Evolutionary conservation across 2,888 invertebrate species (phyloP).

Genomic region (Melanotus villosus): DNA sequence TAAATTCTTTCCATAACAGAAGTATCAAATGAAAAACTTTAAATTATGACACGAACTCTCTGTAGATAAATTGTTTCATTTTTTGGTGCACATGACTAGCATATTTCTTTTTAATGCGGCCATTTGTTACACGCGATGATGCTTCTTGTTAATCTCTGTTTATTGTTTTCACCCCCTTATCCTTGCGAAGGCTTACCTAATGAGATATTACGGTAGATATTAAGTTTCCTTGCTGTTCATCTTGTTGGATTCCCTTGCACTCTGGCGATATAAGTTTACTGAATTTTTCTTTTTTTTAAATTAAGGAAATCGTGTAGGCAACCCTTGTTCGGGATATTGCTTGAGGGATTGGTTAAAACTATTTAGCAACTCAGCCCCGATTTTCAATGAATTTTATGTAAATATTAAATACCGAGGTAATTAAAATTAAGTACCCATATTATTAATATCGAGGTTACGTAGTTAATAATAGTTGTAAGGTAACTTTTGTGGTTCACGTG

Average conservation of each 20-base stretch:
- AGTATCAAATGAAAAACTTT: slow-evolving; percentile 41
- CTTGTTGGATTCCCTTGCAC: slow-evolving; percentile 6
- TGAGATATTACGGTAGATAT: slow-evolving; percentile 43
- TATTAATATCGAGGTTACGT: slow-evolving; percentile 25
- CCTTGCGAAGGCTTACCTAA: slow-evolving; percentile 31
- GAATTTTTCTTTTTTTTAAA: no score
- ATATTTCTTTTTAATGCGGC: slow-evolving; percentile 47
- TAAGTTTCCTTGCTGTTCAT: slow-evolving; percentile 34
- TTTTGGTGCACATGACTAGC: slow-evolving; percentile 44
- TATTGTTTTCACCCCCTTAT: slow-evolving; percentile 43
- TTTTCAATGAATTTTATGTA: no score
- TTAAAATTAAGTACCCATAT: slow-evolving; percentile 11
- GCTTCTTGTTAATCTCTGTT: slow-evolving; percentile 47
- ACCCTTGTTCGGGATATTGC: no score
- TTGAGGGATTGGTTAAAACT: no score
- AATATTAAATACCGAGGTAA: background rate
- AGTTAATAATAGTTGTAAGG: slow-evolving; percentile 16
- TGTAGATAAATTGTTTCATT: slow-evolving; percentile 44
- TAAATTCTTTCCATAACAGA: slow-evolving; percentile 17
- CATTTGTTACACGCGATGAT: slow-evolving; percentile 45
- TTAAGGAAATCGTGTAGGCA: no score
- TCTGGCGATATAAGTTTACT: slow-evolving; percentile 8
- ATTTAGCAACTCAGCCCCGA: no score
- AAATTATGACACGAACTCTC: slow-evolving; percentile 40
- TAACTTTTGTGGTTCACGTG: slow-evolving; percentile 31